phyloP scores from a whole-genome alignment of 1,140 invertebrate species.

The Tetramorium alpestre region DNA sequence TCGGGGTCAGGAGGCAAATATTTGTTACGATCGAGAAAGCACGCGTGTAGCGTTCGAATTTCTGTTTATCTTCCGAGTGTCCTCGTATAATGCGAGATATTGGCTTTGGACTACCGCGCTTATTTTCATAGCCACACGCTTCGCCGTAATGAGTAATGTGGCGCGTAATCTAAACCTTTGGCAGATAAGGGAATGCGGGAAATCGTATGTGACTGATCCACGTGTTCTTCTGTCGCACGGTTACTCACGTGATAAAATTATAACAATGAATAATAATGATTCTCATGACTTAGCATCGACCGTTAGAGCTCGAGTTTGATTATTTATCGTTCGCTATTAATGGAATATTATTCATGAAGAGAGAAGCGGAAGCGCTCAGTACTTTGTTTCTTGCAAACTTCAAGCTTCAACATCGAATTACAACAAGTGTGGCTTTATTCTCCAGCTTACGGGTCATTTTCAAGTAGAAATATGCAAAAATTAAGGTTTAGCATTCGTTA shows the following conservation, averaged over 20 bases:
- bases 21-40: conserved; percentile 57
- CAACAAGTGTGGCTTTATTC: neutral
- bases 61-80: conserved; percentile 60
- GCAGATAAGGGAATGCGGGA: conserved; percentile 41
- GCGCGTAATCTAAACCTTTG: conserved; percentile 48
- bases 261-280: conserved; percentile 32
- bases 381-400: neutral
- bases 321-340: neutral
- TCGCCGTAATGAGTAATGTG: conserved; percentile 45
- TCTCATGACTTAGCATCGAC: neutral
- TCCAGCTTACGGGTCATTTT: neutral
- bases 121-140: conserved; percentile 32
- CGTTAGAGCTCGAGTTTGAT: neutral
- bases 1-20: conserved; percentile 58
- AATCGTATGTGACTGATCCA: conserved; percentile 41
- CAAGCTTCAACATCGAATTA: neutral
- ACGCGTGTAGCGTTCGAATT: conserved; percentile 40
- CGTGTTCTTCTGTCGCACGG: neutral
- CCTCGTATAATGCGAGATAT: conserved; percentile 62
- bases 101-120: conserved; percentile 44
- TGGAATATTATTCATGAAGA: neutral
- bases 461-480: neutral
- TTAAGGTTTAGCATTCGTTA: neutral
- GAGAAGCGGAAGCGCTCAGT: neutral
- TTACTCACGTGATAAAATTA: conserved; percentile 43